Percentiles rank a stretch among this genome's conserved stretches.
phyloP scores from a whole-genome alignment of 2,888 invertebrate species.

The Eudemis profundana region DNA sequence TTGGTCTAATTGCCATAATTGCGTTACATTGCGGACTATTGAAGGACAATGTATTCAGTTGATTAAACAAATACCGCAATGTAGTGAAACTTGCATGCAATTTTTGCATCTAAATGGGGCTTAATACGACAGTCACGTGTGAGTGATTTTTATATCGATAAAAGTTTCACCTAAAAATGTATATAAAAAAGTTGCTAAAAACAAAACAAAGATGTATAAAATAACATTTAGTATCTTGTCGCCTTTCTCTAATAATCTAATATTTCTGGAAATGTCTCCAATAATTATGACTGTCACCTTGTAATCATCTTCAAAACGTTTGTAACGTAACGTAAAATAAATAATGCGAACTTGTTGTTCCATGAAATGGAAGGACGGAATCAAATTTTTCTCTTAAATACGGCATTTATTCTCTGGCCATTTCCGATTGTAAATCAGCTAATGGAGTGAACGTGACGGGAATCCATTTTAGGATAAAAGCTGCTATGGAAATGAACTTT shows the following conservation, averaged over 20 bases:
- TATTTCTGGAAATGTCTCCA: not conserved
- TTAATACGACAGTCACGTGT: no score
- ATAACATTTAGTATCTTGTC: no score
- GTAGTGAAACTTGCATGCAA: no score
- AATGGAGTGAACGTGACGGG: slow-evolving; percentile 70
- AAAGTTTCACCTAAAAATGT: no score
- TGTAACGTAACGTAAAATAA: slow-evolving; percentile 42
- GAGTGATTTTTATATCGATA: no score
- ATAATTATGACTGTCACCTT: slow-evolving; percentile 34
- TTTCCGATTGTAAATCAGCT: slow-evolving; percentile 68
- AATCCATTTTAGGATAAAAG: slow-evolving; percentile 57
- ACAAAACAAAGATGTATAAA: no score
- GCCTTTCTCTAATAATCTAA: not conserved
- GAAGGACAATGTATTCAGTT: no score
- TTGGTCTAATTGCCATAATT: no score
- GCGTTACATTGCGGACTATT: no score
- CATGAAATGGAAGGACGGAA: slow-evolving; percentile 48
- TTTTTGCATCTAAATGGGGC: no score
- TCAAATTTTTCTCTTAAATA: slow-evolving; percentile 47
- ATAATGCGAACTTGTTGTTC: slow-evolving; percentile 47
- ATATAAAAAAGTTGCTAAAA: no score
- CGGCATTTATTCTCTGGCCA: slow-evolving; percentile 54
- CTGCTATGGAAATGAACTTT: slow-evolving; percentile 64
- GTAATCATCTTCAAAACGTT: slow-evolving; percentile 27
- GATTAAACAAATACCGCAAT: no score